Percentiles rank a stretch among this genome's conserved stretches.
phyloP scores from a whole-genome alignment of 2,888 invertebrate species.

The Ceratothoa steindachneri region DNA sequence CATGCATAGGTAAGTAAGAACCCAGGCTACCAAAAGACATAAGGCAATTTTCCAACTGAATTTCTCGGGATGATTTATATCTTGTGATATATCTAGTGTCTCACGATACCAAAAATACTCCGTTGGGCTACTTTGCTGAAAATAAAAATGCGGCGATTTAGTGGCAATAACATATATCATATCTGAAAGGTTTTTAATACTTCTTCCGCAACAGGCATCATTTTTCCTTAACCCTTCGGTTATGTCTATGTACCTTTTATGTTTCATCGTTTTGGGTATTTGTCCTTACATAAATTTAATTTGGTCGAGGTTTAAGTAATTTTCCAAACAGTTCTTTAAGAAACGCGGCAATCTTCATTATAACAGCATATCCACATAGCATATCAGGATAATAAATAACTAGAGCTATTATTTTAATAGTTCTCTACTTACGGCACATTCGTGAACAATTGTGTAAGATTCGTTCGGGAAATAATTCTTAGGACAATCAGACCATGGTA shows the following conservation, averaged over 20 bases:
- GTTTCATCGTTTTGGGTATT: no score
- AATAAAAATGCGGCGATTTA: conserved; percentile 48
- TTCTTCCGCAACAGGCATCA: no score
- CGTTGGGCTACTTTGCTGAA: conserved; percentile 79
- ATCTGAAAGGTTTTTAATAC: no score
- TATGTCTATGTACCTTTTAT: no score
- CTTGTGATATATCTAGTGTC: conserved; percentile 82
- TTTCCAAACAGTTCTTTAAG: no score
- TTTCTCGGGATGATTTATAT: conserved; percentile 75
- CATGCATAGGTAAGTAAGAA: conserved; percentile 91
- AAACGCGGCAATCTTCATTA: no score
- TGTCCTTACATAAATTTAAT: no score
- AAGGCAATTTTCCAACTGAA: conserved; percentile 90
- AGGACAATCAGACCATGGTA: conserved; percentile 90
- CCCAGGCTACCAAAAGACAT: conserved; percentile 84
- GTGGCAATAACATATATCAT: not conserved
- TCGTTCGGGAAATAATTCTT: conserved; percentile 64
- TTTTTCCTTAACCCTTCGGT: not conserved
- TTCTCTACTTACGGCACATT: conserved; percentile 53
- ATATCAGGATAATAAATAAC: no score
- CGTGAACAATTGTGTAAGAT: conserved; percentile 49
- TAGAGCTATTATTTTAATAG: not conserved
- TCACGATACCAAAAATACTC: conserved; percentile 94
- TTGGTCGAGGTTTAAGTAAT: no score
- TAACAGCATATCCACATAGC: no score